A percentile compares a stretch with the other conserved stretches of the same genome.
Evolutionary conservation across 2,888 invertebrate species (phyloP).

Genomic region (Carcina quercana): DNA sequence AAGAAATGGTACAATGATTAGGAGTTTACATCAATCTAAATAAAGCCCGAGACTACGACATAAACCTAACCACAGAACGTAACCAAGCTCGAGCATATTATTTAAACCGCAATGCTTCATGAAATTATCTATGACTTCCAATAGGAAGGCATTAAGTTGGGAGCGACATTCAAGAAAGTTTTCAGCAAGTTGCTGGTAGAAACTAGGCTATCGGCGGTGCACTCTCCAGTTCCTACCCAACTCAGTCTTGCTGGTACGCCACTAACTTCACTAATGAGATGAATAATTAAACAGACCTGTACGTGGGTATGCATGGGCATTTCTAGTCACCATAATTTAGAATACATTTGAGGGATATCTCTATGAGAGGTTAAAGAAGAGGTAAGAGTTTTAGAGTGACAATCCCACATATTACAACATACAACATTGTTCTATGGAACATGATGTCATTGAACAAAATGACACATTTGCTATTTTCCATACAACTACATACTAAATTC

Average conservation of each 20-base stretch:
- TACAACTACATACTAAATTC: too few relatives aligned
- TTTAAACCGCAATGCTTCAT: too few relatives aligned
- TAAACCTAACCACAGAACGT: too few relatives aligned
- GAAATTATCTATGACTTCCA: slow-evolving; percentile 34
- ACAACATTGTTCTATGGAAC: too few relatives aligned
- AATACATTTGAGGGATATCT: neutral
- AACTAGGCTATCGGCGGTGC: slow-evolving; percentile 60
- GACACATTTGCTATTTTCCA: too few relatives aligned
- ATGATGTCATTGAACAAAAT: too few relatives aligned
- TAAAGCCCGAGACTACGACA: too few relatives aligned
- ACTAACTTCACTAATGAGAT: slow-evolving; percentile 66
- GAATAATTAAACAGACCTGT: slow-evolving; percentile 60
- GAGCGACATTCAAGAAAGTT: slow-evolving; percentile 49
- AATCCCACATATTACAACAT: too few relatives aligned
- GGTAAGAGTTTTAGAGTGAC: too few relatives aligned
- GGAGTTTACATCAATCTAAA: too few relatives aligned
- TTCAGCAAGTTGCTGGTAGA: slow-evolving; percentile 30
- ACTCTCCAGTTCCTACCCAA: slow-evolving; percentile 35
- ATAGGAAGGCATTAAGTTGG: slow-evolving; percentile 39
- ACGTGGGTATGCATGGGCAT: slow-evolving; percentile 21
- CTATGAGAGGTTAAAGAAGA: neutral
- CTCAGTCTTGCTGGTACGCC: slow-evolving; percentile 46
- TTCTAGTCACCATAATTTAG: slow-evolving; percentile 10
- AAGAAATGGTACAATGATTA: too few relatives aligned
- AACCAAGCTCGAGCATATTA: too few relatives aligned